Evolutionary conservation across 2,113 vertebrate genomes (phyloP), one percentile per base, ranked within the genome.

Genomic region (Nycticebus coucang): DNA sequence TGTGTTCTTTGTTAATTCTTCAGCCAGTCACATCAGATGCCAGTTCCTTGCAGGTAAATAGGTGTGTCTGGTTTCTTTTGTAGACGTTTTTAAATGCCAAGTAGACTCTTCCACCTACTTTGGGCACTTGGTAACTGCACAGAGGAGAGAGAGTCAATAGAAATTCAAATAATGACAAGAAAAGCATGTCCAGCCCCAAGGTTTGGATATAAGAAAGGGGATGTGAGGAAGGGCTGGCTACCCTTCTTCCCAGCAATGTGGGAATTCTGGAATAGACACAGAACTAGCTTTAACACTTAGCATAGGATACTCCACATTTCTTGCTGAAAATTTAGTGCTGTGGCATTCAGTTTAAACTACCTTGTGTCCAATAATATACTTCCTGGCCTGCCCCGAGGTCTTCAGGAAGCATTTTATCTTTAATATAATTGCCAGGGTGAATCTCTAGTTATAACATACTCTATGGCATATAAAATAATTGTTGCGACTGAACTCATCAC

Each of bases 381-480:
- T 97, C 95, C 89, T 96, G 97, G 98, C 96, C 98, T 62, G 81
- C 98, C 98, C 98, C 81, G 95, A 97, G 98, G 98, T 98, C 97
- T 98, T 98, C 55, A 87, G 96, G 97, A 98, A 98, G 98, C 97
- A 98, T 97, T 98, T 98, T 95, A 98, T 98, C 98, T 98, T 98
- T 98, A 97, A 98, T 98, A 98, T 98, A 98, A 98, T 98, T 98
- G 97, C 97, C 97, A 93, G 97, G 98, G 97, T 98, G 98, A 98
- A 98, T 98, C 97, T 97, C 97, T 97, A 97, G 98, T 98, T 98
- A 97, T 97, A 98, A 98, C 91, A 96, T 95, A 97, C 97, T 98
- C 93, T 98, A 95, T 95, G 97, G 97, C 89, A 96, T 94, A 97
- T 96, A 97, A 96, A 98, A 97, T 98, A 98, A 97, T 97, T 98